Evolutionary conservation across 1,140 invertebrate genomes (phyloP), one percentile per base, ranked within the genome.

Genomic region (Teleogryllus occipitalis): DNA sequence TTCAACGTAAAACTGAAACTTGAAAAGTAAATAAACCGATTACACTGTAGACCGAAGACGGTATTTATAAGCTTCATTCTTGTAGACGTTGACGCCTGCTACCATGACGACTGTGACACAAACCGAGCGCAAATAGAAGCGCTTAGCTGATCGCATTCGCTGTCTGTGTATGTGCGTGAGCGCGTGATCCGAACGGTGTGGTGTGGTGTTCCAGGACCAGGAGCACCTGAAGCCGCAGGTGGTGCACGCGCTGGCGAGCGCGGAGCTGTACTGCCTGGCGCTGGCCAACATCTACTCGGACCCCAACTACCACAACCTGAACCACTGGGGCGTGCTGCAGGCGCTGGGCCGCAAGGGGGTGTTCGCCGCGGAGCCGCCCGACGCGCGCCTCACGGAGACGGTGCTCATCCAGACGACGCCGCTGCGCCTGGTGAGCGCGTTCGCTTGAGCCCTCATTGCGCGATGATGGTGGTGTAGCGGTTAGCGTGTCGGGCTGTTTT

Each of bases 261-360:
- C 97, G 81, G 97, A 98, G 86, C 89, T 99, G 22, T 99, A 99
- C 89, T 98, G 97, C 87, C 89, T 96, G 86, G 97, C 97, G 75
- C 89, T 98, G 85, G 93, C 95, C 82, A 98, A 97, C 88, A 97
- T 99, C 87, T 99, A 99, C 87, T 95, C 95, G 77, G 97, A 99
- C 89, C 96, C 96, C 79, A 96, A 97, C 87, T 97, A 96, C 87
- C 93, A 97, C 88, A 96, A 95, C 88, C 91, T 98, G 81, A 97
- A 96, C 89, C 96, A 98, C 87, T 95, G 93, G 90, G 95, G 95
- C 83, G 95, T 98, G 82, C 90, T 97, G 83, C 96, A 98, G 88
- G 96, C 96, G 78, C 89, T 99, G 81, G 92, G 94, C 78, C 90
- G 96, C 82, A 98, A 98, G 86, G 96, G 96, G 76, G 93, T 98